phyloP scores from a whole-genome alignment of 2,797 vertebrate species.

The Hemibagrus guttatus region DNA sequence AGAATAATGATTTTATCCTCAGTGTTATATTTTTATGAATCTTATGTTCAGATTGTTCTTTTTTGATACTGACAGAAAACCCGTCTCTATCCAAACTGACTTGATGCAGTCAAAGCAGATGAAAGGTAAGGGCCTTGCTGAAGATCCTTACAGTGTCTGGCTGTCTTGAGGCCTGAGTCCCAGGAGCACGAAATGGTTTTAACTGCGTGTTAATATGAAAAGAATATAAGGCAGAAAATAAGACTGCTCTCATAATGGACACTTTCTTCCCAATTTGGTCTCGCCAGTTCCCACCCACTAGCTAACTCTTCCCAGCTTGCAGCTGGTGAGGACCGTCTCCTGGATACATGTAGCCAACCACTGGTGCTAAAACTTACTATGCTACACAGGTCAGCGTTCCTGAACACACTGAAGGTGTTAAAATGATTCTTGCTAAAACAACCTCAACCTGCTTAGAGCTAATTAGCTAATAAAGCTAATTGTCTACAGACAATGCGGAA shows the following conservation, averaged over 20 bases:
- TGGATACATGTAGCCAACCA: neutral
- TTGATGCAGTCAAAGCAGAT: neutral
- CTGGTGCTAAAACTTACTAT: neutral
- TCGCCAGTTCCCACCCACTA: neutral
- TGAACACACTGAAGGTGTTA: neutral
- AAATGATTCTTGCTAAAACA: neutral
- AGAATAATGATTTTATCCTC: neutral
- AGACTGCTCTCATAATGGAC: neutral
- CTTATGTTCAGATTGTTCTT: neutral
- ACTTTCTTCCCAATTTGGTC: neutral
- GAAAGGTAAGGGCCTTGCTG: neutral
- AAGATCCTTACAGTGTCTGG: neutral
- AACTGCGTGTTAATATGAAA: neutral
- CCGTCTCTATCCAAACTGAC: neutral
- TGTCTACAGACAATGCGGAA: neutral
- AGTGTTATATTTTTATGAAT: neutral
- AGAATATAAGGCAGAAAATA: neutral
- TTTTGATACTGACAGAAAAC: neutral
- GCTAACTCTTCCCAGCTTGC: neutral
- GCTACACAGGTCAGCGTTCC: neutral
- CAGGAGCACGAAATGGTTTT: constrained; percentile 11
- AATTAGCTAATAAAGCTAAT: neutral
- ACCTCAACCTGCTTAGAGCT: neutral
- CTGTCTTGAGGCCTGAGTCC: neutral
- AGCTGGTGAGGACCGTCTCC: neutral